phyloP scores from a whole-genome alignment of 2,797 vertebrate species.

The Labeo calbasu region DNA sequence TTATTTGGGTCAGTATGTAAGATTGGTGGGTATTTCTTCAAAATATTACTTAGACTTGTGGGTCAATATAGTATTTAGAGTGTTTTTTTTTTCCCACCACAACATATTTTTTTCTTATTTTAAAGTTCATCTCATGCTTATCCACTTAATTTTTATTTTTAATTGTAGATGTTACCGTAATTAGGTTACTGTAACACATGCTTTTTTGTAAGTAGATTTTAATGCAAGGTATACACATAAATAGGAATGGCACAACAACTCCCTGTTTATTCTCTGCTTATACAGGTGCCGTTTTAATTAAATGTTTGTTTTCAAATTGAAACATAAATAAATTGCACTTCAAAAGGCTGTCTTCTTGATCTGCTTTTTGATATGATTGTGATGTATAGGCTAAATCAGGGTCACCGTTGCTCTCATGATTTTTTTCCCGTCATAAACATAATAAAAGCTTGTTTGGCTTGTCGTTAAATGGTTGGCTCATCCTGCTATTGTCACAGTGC shows the following conservation, averaged over 20 bases:
- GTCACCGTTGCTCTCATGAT: neutral
- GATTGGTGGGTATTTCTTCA: neutral
- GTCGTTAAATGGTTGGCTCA: neutral
- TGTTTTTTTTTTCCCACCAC: neutral
- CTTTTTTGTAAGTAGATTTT: too few species aligned
- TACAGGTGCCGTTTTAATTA: neutral
- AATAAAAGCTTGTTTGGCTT: neutral
- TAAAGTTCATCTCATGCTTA: neutral
- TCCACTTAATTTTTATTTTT: neutral
- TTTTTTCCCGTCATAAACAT: neutral
- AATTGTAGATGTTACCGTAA: too few species aligned
- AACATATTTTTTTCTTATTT: neutral
- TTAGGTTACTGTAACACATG: too few species aligned
- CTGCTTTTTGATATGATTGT: neutral
- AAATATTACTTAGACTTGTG: neutral
- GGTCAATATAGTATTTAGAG: neutral
- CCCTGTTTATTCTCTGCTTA: neutral
- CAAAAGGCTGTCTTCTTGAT: neutral
- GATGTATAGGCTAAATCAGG: neutral
- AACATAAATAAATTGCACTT: neutral
- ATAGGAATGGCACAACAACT: neutral
- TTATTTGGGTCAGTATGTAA: neutral
- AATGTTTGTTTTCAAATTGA: constrained; percentile 6
- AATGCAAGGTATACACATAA: too few species aligned
- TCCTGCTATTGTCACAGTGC: neutral